These are phyloP conservation scores for Micromys minutus DNA, from an alignment of 2,113 vertebrate species.

Conservation along the genomic window DNA sequence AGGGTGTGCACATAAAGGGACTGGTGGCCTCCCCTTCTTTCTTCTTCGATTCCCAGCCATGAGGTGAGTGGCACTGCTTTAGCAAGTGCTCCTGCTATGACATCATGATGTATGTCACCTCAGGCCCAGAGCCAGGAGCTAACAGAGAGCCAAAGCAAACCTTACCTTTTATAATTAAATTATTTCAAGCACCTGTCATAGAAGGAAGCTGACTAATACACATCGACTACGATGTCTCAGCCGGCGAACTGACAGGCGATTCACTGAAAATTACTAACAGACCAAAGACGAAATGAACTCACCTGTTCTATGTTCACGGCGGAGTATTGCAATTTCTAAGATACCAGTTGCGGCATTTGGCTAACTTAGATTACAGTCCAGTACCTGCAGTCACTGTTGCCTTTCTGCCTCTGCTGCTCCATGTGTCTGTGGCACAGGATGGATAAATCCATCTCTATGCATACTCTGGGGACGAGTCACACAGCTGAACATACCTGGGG, in stretches of 20 bases:
- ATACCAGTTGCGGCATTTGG: not conserved
- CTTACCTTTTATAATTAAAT: not conserved
- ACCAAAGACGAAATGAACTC: not conserved
- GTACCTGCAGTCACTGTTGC: not conserved
- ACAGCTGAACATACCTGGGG: accelerated
- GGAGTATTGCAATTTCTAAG: not conserved
- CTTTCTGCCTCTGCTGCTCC: not conserved
- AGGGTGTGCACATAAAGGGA: not conserved
- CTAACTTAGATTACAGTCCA: not conserved
- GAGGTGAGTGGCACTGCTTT: not conserved
- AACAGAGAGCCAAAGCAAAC: not conserved
- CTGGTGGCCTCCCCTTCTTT: not conserved
- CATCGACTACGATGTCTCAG: not conserved
- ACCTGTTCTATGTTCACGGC: no score
- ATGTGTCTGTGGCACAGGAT: not conserved
- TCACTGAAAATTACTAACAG: not conserved
- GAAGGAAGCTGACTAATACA: not conserved
- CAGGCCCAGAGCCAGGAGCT: not conserved
- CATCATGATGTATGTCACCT: not conserved
- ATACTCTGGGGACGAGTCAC: not conserved
- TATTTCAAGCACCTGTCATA: not conserved
- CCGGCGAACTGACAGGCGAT: not conserved
- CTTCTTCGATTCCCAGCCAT: not conserved
- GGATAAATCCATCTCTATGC: not conserved
- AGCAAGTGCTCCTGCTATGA: not conserved